phyloP scores from a whole-genome alignment of 23 tunicate species.

The Pegea sp. region DNA sequence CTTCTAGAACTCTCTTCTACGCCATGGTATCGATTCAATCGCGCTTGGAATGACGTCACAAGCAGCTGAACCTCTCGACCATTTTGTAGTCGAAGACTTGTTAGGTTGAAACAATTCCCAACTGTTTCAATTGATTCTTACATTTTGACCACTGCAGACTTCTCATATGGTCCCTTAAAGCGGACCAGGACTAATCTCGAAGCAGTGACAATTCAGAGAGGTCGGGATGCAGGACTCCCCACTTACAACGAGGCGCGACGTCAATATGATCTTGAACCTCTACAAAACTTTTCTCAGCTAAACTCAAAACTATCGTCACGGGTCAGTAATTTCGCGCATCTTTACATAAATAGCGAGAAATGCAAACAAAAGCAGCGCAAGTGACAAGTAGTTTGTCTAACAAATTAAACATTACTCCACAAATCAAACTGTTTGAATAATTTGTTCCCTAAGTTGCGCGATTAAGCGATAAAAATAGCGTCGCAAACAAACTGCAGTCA shows the following conservation, averaged over 20 bases:
- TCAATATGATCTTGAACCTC: slow-evolving; percentile 15
- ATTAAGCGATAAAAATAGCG: no score
- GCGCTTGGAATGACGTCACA: slow-evolving; percentile 54
- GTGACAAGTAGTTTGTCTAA: no score
- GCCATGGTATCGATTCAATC: slow-evolving; percentile 40
- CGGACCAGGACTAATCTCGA: slow-evolving; percentile 61
- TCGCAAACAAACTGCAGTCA: no score
- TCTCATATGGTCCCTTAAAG: slow-evolving; percentile 58
- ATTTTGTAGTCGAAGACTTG: slow-evolving; percentile 42
- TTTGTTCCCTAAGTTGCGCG: background rate
- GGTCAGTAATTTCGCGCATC: slow-evolving; percentile 11
- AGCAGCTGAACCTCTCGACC: slow-evolving; percentile 28
- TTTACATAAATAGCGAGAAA: background rate
- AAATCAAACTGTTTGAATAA: background rate
- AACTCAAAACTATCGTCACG: slow-evolving; percentile 21
- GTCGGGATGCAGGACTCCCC: slow-evolving; percentile 69
- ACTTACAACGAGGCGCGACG: slow-evolving; percentile 44
- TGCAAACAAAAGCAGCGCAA: background rate
- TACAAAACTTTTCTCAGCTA: slow-evolving; percentile 24
- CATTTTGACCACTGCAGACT: slow-evolving; percentile 7
- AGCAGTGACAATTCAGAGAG: slow-evolving; percentile 68
- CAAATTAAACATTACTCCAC: background rate
- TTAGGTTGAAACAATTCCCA: slow-evolving; percentile 12
- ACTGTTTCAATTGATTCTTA: background rate
- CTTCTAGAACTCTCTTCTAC: slow-evolving; percentile 23